Percentiles rank a stretch among this genome's conserved stretches.
Evolutionary conservation across 2,888 invertebrate species (phyloP).

Genomic region (Sarcophaga caerulescens): DNA sequence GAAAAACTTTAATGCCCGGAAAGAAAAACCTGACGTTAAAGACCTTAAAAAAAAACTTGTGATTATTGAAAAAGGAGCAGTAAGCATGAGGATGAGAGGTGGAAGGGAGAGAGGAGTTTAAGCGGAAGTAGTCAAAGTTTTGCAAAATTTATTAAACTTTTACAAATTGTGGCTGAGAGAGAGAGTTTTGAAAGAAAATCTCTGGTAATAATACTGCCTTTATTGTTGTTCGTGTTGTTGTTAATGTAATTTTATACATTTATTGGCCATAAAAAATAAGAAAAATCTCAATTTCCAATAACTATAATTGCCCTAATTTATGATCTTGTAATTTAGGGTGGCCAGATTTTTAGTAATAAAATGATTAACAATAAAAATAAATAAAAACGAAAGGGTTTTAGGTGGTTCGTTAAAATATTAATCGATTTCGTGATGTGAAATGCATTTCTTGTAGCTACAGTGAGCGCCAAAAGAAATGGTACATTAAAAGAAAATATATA

Average conservation of each 20-base stretch:
- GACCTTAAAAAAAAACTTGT: constrained; percentile 32
- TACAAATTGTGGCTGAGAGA: constrained; percentile 5
- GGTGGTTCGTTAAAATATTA: background rate
- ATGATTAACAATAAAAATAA: background rate
- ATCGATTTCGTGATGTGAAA: too few relatives aligned
- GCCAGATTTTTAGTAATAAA: background rate
- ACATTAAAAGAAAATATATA: too few relatives aligned
- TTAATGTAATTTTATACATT: constrained; percentile 19
- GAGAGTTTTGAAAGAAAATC: background rate
- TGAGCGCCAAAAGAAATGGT: too few relatives aligned
- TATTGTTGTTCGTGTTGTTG: background rate
- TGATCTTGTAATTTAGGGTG: background rate
- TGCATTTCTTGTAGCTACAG: too few relatives aligned
- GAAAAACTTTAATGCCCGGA: background rate
- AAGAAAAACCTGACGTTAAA: constrained; percentile 40
- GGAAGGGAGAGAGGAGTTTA: background rate
- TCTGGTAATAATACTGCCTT: background rate
- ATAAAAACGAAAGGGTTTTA: background rate
- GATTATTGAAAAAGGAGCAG: background rate
- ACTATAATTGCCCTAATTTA: background rate
- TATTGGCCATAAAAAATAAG: constrained; percentile 58
- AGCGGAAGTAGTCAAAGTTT: background rate
- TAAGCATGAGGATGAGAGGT: background rate
- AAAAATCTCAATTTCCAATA: constrained; percentile 62
- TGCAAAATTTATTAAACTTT: background rate